Evolutionary conservation across 2,888 invertebrate genomes (phyloP).

Genomic region (Amblyteles armatorius): DNA sequence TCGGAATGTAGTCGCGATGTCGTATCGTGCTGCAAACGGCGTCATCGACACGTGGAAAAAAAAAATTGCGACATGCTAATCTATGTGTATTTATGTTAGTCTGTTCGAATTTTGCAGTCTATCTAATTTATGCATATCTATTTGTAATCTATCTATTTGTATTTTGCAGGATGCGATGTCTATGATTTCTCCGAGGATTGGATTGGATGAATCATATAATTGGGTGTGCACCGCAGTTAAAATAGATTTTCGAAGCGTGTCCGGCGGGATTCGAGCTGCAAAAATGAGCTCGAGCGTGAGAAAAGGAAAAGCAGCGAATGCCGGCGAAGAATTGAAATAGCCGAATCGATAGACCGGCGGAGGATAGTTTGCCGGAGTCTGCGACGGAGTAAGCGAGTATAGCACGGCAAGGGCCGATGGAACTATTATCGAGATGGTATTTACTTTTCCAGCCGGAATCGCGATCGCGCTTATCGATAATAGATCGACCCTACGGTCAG

Average conservation of each 20-base stretch:
- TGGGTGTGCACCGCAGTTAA: background rate
- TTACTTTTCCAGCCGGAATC: constrained; percentile 73
- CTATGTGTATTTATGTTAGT: background rate
- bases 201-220: background rate
- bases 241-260: background rate
- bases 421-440: constrained; percentile 75
- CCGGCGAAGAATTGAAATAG: background rate
- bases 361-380: background rate
- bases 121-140: no score
- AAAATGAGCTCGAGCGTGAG: no score
- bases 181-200: no score
- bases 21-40: background rate
- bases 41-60: background rate
- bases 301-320: background rate
- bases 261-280: no score
- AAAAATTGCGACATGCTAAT: background rate
- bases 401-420: constrained; percentile 26
- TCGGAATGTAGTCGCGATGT: background rate
- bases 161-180: no score
- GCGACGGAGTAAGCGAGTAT: constrained; percentile 1
- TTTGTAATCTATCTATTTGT: no score
- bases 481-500: constrained; percentile 78
- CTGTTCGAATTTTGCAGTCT: background rate
- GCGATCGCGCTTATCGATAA: constrained; percentile 79
- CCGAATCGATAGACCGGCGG: constrained; percentile 1